Conservation (phyloP, 2,888 invertebrate species). For the Philereme vetulata region DNA sequence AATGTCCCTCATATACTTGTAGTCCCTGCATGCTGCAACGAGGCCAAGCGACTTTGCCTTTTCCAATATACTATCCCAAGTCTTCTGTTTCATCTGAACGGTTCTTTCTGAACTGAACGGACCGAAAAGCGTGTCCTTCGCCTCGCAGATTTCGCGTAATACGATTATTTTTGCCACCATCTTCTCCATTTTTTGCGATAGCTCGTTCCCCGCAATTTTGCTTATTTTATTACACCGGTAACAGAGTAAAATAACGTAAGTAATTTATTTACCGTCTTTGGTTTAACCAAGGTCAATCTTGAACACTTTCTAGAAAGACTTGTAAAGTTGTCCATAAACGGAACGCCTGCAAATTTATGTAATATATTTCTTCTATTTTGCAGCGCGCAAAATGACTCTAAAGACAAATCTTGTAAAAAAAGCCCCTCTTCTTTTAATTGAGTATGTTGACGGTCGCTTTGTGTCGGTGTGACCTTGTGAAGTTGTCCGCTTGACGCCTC, state of each 20-base stretch:
- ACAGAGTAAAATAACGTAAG: background rate
- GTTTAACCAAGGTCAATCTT: background rate
- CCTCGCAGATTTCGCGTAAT: conserved; percentile 31
- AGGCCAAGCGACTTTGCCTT: conserved; percentile 33
- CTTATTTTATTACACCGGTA: background rate
- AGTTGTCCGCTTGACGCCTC: conserved; percentile 18
- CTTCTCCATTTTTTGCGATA: conserved; percentile 26
- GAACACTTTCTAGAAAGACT: background rate
- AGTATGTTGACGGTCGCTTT: background rate
- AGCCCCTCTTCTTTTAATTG: background rate
- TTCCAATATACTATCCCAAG: conserved; percentile 28
- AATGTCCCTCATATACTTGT: conserved; percentile 34
- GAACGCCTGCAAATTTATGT: background rate
- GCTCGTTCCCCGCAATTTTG: conserved; percentile 5
- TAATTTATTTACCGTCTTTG: background rate
- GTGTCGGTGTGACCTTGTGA: conserved; percentile 13
- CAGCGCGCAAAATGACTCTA: background rate
- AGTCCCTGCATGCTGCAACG: conserved; percentile 23
- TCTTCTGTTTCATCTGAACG: conserved; percentile 22
- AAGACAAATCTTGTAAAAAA: background rate
- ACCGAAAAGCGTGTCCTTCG: conserved; percentile 31
- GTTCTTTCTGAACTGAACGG: conserved; percentile 24
- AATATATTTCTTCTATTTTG: background rate
- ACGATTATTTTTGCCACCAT: conserved; percentile 31
- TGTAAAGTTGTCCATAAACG: background rate